Evolutionary conservation across 2,113 vertebrate species (phyloP), one percentile per base, ranked within the genome.

Genomic region (Epinephelus lanceolatus): DNA sequence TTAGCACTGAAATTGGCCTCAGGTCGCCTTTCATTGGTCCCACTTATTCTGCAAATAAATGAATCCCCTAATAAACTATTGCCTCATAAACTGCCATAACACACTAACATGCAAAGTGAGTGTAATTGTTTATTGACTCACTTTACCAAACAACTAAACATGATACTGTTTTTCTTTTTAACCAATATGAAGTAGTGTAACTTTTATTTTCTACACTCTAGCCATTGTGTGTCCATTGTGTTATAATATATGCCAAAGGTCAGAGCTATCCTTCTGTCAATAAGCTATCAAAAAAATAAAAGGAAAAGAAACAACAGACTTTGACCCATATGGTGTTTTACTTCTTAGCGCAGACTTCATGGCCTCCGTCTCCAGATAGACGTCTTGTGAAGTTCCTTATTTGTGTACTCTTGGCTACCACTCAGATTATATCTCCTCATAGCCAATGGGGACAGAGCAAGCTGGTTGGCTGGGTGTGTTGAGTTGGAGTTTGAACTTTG

Each of bases 401-500:
- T 73, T 78, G 76, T 81, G 53, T 63, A 21, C 68, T 69, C 45
- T 73, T 59, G 23, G 52, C 63, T 87, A 53, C 84, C 81, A 83
- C 80, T 91, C 80, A 91, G 77, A 86, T 83, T 30, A 65, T 60
- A 79, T 91, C 75, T 76, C 52, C 27, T 53, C 3, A 2, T 2
- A 14, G 78, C 94, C 93, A 91, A 93, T 94, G 18, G 49, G 79
- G n/a, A 56, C 27, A 65, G 5, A 81, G 76, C 45, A 23, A 33
- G 57, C n/a, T 5, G 42, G 71, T 68, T 57, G 61, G 23, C 86
- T 87, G 87, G 89, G 87, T 90, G 91, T 94, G 93, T 85, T 93
- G 88, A 66, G 94, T 94, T 95, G 94, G 94, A 95, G 90, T 92
- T 94, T 93, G 77, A 91, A 92, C 94, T 95, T 94, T 95, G 92